Evolutionary conservation across 2,797 vertebrate species (phyloP), one percentile per base, ranked within the genome.

Genomic region (Craterocephalus amniculus): DNA sequence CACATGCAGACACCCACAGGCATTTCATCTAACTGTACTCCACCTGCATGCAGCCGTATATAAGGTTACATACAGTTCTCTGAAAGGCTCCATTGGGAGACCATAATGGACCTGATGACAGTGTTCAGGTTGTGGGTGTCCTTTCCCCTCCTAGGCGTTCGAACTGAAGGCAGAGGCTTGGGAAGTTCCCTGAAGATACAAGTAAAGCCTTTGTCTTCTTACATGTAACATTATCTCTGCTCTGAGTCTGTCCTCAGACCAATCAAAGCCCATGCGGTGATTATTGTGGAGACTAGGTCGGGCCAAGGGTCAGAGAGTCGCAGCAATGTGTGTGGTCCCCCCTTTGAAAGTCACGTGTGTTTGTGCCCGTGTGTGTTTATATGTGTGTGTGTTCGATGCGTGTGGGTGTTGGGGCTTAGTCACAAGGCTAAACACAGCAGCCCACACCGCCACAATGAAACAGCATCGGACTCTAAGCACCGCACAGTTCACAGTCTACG

Each of bases 261-360:
- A 70, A 87, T 60, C 65, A 51, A 70, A 73, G 83, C 77, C 70
- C 73, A 40, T 22, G 45, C 58, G 70, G 72, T 64, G 80, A 89
- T 83, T 87, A 76, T 74, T 58, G 36, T 35, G 67, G 70, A 72
- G 72, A 63, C 65, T 18, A 67, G 75, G 78, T 69, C 56, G 34
- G 35, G 38, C 40, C 35, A 55, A 36, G 69, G 86, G 89, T 91
- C 88, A 89, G 68, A 45, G 70, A 73, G 75, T 81, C 70, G 62
- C 40, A 69, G 74, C 88, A 61, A 55, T 84, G 87, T 90, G 91
- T 91, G 92, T 90, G 89, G 91, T 90, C 88, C 75, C 58, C n/a
- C n/a, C n/a, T n/a, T 29, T 24, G 35, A 65, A 58, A 68, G 64
- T 80, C 72, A 74, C 16, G 48, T 81, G 78, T 80, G 58, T 86